A percentile compares a stretch with the other conserved stretches of the same genome.
phyloP scores from a whole-genome alignment of 2,113 vertebrate genomes.

The Charina bottae region DNA sequence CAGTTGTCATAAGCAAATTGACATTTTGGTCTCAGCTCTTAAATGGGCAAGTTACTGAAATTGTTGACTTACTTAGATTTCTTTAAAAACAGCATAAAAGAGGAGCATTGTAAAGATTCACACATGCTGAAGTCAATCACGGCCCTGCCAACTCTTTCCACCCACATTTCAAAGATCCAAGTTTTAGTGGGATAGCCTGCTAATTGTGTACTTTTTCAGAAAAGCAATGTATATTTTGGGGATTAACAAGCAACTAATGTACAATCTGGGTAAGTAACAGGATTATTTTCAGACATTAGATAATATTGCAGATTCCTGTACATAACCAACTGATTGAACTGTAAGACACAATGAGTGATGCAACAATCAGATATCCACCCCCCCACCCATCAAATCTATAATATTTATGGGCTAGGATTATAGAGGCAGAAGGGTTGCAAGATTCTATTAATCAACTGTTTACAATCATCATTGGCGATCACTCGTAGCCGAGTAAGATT shows the following conservation, averaged over 20 bases:
- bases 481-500: no score
- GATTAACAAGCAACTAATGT: neutral
- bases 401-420: neutral
- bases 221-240: neutral
- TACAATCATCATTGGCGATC: no score
- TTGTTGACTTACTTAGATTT: conserved; percentile 21
- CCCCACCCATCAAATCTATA: neutral
- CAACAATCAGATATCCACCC: neutral
- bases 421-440: neutral
- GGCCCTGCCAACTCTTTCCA: neutral
- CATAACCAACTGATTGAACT: neutral
- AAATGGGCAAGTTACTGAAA: conserved; percentile 17
- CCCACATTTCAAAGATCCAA: neutral
- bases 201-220: neutral
- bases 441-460: neutral
- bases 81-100: neutral
- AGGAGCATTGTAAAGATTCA: neutral
- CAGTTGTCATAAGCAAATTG: neutral
- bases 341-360: neutral
- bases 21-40: conserved; percentile 29
- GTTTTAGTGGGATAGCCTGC: neutral
- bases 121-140: neutral
- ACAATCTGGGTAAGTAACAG: neutral
- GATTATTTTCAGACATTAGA: neutral
- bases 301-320: neutral